Conservation (phyloP, 2,888 invertebrate species). For the Craniophora ligustri region DNA sequence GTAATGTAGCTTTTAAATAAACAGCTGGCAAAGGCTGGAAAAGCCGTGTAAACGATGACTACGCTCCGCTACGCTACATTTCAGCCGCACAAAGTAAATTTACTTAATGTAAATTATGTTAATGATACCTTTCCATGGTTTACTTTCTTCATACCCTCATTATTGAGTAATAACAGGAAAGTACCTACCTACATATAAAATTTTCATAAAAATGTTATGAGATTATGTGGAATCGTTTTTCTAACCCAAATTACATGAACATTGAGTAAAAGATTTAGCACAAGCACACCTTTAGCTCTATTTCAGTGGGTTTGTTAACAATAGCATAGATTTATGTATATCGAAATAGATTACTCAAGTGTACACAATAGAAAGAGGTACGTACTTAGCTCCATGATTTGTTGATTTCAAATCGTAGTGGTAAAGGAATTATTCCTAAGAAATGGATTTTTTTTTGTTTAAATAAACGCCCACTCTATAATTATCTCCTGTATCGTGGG, state of each 20-base stretch:
- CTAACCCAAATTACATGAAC: background rate
- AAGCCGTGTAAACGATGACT: conserved; percentile 15
- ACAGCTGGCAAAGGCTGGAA: background rate
- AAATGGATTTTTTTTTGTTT: too few relatives aligned
- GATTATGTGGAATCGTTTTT: background rate
- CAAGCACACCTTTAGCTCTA: too few relatives aligned
- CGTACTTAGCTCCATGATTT: too few relatives aligned
- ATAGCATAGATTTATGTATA: too few relatives aligned
- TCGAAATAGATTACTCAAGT: too few relatives aligned
- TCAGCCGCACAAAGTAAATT: conserved; percentile 22
- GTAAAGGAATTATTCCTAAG: too few relatives aligned
- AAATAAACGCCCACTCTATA: too few relatives aligned
- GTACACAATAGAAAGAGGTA: too few relatives aligned
- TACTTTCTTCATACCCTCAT: conserved; percentile 6
- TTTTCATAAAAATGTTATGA: background rate
- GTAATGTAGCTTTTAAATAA: conserved; percentile 31
- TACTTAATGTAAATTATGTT: conserved; percentile 23
- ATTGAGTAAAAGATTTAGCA: background rate
- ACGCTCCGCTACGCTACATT: conserved; percentile 31
- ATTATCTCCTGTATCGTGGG: too few relatives aligned
- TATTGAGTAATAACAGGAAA: conserved; percentile 15
- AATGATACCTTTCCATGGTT: conserved; percentile 16
- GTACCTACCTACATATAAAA: background rate
- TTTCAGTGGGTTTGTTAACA: too few relatives aligned
- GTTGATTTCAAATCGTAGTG: too few relatives aligned